These are phyloP conservation scores for Siniperca undulata DNA, from an alignment of 2,797 vertebrate genomes.

Conservation along the genomic window DNA sequence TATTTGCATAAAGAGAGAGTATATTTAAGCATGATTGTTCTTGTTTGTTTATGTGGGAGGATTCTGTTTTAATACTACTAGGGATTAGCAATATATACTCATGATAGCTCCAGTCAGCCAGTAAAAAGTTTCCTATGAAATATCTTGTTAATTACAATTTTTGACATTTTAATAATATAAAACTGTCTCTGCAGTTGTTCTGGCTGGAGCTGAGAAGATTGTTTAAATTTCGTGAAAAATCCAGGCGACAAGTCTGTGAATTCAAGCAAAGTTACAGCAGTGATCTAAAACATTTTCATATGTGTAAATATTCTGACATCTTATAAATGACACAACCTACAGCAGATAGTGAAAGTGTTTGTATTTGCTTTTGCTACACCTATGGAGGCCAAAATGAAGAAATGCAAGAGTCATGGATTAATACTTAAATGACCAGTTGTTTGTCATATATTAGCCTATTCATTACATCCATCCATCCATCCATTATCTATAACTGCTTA, in stretches of 20 bases:
- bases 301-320: background rate
- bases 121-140: conserved; percentile 13
- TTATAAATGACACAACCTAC: background rate
- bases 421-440: background rate
- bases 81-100: conserved; percentile 14
- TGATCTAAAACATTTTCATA: background rate
- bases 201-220: background rate
- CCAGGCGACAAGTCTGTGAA: background rate
- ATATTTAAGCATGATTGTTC: conserved; percentile 51
- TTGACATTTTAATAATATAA: conserved; percentile 41
- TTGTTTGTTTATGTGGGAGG: conserved; percentile 64
- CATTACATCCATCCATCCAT: too few species aligned
- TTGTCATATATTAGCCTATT: too few species aligned
- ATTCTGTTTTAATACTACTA: conserved; percentile 35
- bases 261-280: background rate
- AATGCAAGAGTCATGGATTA: background rate
- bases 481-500: too few species aligned
- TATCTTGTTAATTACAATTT: conserved; percentile 16
- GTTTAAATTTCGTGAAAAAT: conserved; percentile 16
- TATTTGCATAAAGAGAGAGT: conserved; percentile 45
- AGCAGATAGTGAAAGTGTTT: background rate
- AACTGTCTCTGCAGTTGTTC: conserved; percentile 9
- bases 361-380: background rate
- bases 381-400: background rate
- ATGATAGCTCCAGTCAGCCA: conserved; percentile 1